phyloP scores from a whole-genome alignment of 2,888 invertebrate species.

The Chymomyza fuscimana region DNA sequence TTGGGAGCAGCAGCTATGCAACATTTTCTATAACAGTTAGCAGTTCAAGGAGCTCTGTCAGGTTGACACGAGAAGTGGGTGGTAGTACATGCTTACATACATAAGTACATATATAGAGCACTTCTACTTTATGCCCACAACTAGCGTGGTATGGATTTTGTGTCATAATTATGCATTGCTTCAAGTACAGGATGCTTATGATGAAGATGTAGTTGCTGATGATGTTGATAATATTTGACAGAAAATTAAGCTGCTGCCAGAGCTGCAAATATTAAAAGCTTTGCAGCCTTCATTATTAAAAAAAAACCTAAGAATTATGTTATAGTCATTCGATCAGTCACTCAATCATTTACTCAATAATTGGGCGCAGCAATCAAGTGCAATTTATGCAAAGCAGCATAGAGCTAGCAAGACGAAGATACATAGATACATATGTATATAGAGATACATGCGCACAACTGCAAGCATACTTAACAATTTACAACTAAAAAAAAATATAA shows the following conservation, averaged over 20 bases:
- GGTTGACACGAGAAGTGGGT: constrained; percentile 23
- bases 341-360: background rate
- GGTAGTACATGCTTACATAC: background rate
- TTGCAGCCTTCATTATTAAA: too few species aligned
- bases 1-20: constrained; percentile 11
- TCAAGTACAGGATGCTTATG: constrained; percentile 58
- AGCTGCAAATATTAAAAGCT: too few species aligned
- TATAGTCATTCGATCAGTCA: background rate
- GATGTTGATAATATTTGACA: background rate
- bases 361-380: background rate
- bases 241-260: too few species aligned
- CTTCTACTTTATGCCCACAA: background rate
- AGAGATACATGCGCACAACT: too few species aligned
- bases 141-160: background rate
- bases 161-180: constrained; percentile 18
- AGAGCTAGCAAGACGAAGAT: too few species aligned
- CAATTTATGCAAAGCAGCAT: background rate
- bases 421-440: background rate
- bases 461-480: background rate
- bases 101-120: too few species aligned
- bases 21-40: constrained; percentile 8
- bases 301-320: background rate
- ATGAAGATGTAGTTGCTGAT: background rate
- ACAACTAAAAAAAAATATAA: constrained; percentile 13
- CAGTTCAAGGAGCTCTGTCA: constrained; percentile 45